Conservation (phyloP, 2,888 invertebrate genomes). For the Cremastinae sp. region DNA sequence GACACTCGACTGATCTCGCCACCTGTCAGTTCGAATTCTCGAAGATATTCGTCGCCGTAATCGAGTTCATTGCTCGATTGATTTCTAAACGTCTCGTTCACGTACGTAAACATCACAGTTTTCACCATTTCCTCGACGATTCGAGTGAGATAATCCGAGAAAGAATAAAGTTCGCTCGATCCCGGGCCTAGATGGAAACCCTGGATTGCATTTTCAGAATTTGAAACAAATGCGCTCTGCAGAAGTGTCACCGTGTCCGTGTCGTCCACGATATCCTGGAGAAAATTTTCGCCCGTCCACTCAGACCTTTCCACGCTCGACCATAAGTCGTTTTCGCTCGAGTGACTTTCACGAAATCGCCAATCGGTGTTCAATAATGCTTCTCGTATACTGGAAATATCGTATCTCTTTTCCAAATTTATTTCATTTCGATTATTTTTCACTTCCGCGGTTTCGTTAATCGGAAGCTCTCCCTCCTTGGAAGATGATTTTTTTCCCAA, state of each 20-base stretch:
- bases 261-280: conserved; percentile 58
- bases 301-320: background rate
- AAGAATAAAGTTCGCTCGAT: conserved; percentile 56
- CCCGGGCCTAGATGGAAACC: conserved; percentile 61
- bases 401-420: background rate
- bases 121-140: conserved; percentile 63
- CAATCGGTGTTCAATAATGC: conserved; percentile 43
- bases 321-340: background rate
- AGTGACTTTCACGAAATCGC: conserved; percentile 25
- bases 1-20: conserved; percentile 1
- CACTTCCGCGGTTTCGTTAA: background rate
- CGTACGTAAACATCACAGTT: conserved; percentile 43
- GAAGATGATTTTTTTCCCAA: too few species aligned
- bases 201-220: conserved; percentile 53
- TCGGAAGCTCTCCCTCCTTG: background rate
- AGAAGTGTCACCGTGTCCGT: conserved; percentile 59
- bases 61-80: conserved; percentile 52
- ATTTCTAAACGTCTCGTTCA: background rate
- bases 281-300: conserved; percentile 26
- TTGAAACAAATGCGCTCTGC: conserved; percentile 60
- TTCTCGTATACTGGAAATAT: conserved; percentile 28
- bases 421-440: background rate
- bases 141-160: conserved; percentile 55
- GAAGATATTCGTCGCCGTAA: conserved; percentile 56
- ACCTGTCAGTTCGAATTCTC: conserved; percentile 36